Evolutionary conservation across 2,113 vertebrate genomes (phyloP).

Genomic region (Ptilonorhynchus violaceus): DNA sequence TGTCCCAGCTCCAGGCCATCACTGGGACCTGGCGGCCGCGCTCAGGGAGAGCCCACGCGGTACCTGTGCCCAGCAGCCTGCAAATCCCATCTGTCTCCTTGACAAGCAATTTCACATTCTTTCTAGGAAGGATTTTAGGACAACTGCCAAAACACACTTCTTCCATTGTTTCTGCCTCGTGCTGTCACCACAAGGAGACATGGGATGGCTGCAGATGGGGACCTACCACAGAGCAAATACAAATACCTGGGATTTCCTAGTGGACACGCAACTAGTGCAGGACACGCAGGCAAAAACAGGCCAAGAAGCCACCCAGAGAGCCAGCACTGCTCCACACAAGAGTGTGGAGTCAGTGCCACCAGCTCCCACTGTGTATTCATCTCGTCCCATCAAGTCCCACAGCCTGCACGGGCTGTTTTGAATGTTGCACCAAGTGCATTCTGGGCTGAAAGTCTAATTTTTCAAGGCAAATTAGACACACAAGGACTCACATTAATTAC

Average conservation of each 20-base stretch:
- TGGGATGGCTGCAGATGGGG: not conserved
- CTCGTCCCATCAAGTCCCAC: fast-evolving
- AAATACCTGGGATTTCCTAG: not conserved
- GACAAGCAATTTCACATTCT: not conserved
- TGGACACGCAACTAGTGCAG: not conserved
- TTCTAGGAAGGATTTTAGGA: constrained; percentile 41
- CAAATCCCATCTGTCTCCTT: not conserved
- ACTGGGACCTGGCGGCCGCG: fast-evolving
- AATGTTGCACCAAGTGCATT: not conserved
- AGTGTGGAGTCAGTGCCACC: fast-evolving
- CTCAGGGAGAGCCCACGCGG: not conserved
- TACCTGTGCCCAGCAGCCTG: not conserved
- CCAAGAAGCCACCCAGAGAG: not conserved
- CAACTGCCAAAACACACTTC: not conserved
- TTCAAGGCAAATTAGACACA: constrained; percentile 69
- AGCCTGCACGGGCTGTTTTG: not conserved
- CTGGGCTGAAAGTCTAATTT: constrained; percentile 51
- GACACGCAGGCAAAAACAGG: not conserved
- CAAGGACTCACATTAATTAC: constrained; percentile 56
- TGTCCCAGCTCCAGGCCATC: not conserved
- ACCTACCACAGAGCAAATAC: not conserved
- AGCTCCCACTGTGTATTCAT: fast-evolving
- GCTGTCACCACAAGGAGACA: not conserved
- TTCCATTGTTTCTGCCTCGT: not conserved
- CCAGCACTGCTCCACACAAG: not conserved